Percentiles rank a stretch among this genome's conserved stretches.
phyloP scores from a whole-genome alignment of 2,113 vertebrate species.

The Pontoporia blainvillei region DNA sequence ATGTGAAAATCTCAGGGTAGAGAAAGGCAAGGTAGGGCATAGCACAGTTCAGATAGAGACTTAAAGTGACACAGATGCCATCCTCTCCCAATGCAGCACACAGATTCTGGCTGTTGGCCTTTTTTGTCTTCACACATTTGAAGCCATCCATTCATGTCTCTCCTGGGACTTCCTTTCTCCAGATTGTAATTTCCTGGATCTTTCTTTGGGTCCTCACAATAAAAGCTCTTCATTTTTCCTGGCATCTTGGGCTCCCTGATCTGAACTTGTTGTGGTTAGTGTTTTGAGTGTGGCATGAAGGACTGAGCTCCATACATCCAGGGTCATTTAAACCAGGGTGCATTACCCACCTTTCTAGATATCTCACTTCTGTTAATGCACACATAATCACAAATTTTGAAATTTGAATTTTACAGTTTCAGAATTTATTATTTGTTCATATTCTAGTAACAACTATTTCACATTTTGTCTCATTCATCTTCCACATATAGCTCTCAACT shows the following conservation, averaged over 20 bases:
- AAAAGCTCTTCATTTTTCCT: neutral
- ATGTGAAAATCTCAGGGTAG: accelerated
- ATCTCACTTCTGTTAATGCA: neutral
- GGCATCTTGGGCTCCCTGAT: neutral
- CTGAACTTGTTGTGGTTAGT: neutral
- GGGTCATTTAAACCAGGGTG: neutral
- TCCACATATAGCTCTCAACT: neutral
- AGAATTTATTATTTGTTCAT: neutral
- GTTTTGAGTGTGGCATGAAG: neutral
- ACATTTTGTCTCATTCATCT: neutral
- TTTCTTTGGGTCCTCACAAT: neutral
- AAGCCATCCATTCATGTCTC: neutral
- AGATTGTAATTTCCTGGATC: neutral
- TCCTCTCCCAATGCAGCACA: neutral
- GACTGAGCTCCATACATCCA: neutral
- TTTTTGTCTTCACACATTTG: neutral
- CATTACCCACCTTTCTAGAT: neutral
- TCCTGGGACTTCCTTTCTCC: neutral
- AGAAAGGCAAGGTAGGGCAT: neutral
- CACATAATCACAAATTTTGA: neutral
- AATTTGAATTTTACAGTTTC: neutral
- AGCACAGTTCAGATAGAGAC: neutral
- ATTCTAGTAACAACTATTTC: neutral
- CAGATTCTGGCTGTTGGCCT: neutral
- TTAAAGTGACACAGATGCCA: neutral